Conservation (phyloP, 2,113 vertebrate species). For the Protomyctophum bolini region DNA sequence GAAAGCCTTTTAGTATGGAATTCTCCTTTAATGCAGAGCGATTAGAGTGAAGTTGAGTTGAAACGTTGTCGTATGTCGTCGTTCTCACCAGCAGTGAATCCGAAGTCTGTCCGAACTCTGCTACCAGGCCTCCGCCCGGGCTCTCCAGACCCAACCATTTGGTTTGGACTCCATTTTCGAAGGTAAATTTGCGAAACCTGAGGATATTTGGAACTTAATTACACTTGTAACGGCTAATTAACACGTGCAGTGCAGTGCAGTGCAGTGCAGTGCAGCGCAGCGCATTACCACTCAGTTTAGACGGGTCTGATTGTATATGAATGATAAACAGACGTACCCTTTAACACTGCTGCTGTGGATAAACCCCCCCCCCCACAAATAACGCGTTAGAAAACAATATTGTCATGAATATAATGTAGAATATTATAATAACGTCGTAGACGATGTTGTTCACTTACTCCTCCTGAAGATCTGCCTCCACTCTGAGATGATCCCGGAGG, state of each 20-base stretch:
- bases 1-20: too few species aligned
- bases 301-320: too few species aligned
- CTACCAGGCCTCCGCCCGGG: constrained; percentile 85
- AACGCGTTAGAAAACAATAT: not conserved
- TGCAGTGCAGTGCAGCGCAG: too few species aligned
- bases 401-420: not conserved
- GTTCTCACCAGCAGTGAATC: too few species aligned
- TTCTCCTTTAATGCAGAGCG: too few species aligned
- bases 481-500: constrained; percentile 87
- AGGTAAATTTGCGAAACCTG: constrained; percentile 89
- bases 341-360: constrained; percentile 86
- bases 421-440: not conserved
- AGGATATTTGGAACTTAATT: not conserved
- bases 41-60: too few species aligned
- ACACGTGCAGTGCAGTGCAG: too few species aligned
- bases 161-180: constrained; percentile 71
- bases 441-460: constrained; percentile 81
- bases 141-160: constrained; percentile 92
- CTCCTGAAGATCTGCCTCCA: constrained; percentile 91
- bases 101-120: constrained; percentile 82
- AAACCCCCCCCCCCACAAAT: constrained; percentile 1
- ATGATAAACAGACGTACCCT: constrained; percentile 77
- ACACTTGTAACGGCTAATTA: too few species aligned
- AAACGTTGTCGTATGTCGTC: too few species aligned
- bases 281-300: too few species aligned